Evolutionary conservation across 2,888 invertebrate genomes (phyloP).

Genomic region (Microctonus aethiopoides): DNA sequence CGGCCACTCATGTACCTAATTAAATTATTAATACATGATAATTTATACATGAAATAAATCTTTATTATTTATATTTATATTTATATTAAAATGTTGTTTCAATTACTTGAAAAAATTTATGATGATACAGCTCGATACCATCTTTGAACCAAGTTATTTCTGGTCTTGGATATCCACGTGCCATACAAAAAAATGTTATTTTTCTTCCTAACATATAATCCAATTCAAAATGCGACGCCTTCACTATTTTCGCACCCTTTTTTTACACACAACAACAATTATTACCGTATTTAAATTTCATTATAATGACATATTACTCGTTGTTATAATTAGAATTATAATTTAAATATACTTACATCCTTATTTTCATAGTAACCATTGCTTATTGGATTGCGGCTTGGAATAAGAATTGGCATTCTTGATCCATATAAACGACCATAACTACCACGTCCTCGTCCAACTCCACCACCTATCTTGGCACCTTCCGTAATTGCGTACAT

Average conservation of each 20-base stretch:
- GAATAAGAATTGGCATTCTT: constrained; percentile 71
- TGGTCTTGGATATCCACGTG: constrained; percentile 77
- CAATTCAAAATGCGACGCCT: constrained; percentile 78
- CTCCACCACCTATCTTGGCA: constrained; percentile 53
- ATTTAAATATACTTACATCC: constrained; percentile 70
- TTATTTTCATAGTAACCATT: constrained; percentile 74
- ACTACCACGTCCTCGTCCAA: constrained; percentile 52
- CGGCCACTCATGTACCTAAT: constrained; percentile 76
- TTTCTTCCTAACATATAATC: constrained; percentile 81
- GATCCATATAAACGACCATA: constrained; percentile 66
- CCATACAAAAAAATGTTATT: constrained; percentile 81
- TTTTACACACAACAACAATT: constrained; percentile 39
- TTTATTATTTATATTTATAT: background rate
- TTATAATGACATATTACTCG: background rate
- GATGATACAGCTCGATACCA: constrained; percentile 79
- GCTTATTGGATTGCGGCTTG: constrained; percentile 71
- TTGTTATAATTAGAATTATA: background rate
- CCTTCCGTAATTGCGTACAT: constrained; percentile 46
- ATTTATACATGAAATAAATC: background rate
- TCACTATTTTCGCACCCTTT: constrained; percentile 78
- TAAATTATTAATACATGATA: background rate
- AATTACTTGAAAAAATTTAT: constrained; percentile 76
- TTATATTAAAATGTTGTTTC: background rate
- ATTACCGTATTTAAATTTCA: background rate
- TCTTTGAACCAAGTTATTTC: constrained; percentile 84